Percentiles rank a stretch among this genome's conserved stretches.
Evolutionary conservation across 2,113 vertebrate genomes (phyloP).

Genomic region (Uria lomvia): DNA sequence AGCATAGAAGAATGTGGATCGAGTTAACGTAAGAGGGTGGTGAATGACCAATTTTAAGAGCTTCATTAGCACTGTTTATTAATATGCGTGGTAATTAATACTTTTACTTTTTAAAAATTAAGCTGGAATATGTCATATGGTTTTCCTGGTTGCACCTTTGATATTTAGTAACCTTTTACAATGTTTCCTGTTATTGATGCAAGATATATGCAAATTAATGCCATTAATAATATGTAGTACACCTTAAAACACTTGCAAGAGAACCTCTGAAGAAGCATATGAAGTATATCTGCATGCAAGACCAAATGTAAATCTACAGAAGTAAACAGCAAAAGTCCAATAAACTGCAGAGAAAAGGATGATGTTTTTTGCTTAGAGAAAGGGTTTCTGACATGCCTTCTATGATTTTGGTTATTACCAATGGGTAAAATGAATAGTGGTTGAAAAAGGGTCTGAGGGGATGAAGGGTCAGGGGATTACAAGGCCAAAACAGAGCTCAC

Average conservation of each 20-base stretch:
- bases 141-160: neutral
- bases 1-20: neutral
- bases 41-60: neutral
- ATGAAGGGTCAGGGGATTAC: neutral
- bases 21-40: neutral
- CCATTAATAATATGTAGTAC: neutral
- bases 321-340: neutral
- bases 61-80: neutral
- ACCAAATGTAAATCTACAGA: neutral
- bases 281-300: neutral
- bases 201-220: neutral
- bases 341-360: neutral
- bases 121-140: neutral
- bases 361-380: neutral
- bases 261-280: neutral
- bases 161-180: neutral
- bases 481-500: neutral
- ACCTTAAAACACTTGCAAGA: neutral
- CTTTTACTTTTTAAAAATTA: neutral
- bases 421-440: neutral
- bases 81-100: neutral
- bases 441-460: neutral
- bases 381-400: neutral
- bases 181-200: neutral
- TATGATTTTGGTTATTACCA: neutral